phyloP scores from a whole-genome alignment of 2,113 vertebrate species.

The Pollimyrus isidori region DNA sequence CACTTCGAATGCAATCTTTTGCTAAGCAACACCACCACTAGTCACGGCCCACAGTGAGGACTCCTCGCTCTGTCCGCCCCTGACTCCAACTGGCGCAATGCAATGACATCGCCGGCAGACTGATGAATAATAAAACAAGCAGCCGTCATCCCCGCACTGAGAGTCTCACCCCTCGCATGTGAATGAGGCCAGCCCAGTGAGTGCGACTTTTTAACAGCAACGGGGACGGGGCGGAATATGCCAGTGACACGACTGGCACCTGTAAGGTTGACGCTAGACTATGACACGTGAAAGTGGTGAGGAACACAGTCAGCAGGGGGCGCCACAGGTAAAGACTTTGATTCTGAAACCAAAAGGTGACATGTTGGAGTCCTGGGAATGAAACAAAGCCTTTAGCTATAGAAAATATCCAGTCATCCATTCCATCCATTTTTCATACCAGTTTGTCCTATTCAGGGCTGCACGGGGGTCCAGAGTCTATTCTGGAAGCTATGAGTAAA shows the following conservation, averaged over 20 bases:
- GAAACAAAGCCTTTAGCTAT: not conserved
- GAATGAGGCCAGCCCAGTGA: not conserved
- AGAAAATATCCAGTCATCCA: not conserved
- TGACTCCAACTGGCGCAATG: not conserved
- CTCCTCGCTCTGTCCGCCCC: not conserved
- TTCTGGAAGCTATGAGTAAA: not conserved
- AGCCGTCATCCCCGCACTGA: not conserved
- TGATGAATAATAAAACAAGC: slow-evolving; percentile 10
- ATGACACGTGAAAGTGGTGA: not conserved
- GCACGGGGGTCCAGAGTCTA: not conserved
- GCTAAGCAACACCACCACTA: not conserved
- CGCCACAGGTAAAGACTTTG: not conserved
- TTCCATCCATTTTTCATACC: not conserved
- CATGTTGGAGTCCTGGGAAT: not conserved
- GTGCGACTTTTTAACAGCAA: not conserved
- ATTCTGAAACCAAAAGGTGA: not conserved
- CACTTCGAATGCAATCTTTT: not conserved
- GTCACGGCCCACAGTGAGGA: not conserved
- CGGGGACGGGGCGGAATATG: not conserved
- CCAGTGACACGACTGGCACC: not conserved
- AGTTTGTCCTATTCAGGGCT: not conserved
- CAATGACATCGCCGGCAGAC: slow-evolving; percentile 7
- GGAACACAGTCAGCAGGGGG: not conserved
- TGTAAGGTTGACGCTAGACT: not conserved
- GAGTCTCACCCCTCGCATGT: not conserved